Conservation (phyloP, 2,113 vertebrate species). For the Heloderma charlesbogerti region DNA sequence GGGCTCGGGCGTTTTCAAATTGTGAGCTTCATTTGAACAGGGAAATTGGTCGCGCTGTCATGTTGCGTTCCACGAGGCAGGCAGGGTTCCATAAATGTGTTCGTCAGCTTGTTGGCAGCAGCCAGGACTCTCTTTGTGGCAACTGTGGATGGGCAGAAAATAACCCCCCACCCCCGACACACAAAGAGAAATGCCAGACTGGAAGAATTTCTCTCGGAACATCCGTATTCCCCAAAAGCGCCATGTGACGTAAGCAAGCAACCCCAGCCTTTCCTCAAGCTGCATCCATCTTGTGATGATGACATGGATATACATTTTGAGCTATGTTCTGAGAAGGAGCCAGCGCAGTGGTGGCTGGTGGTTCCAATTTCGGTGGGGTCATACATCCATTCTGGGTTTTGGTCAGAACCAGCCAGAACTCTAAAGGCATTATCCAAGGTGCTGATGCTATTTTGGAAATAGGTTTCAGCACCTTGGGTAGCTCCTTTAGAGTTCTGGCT, state of each 20-base stretch:
- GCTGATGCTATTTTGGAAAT: too few species aligned
- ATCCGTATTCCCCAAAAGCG: neutral
- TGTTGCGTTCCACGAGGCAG: slow-evolving; percentile 22
- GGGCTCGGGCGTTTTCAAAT: slow-evolving; percentile 16
- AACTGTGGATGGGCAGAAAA: neutral
- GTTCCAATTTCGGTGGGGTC: too few species aligned
- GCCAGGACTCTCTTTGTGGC: neutral
- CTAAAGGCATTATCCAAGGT: too few species aligned
- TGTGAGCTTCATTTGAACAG: slow-evolving; percentile 30
- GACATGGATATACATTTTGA: neutral
- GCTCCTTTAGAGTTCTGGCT: too few species aligned
- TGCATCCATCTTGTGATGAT: too few species aligned
- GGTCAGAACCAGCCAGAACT: too few species aligned
- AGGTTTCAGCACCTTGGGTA: too few species aligned
- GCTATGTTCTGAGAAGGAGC: neutral
- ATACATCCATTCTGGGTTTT: too few species aligned
- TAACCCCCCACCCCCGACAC: neutral
- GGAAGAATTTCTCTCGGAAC: neutral
- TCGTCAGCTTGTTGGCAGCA: slow-evolving; percentile 9
- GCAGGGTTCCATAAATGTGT: neutral
- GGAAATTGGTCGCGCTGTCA: slow-evolving; percentile 27
- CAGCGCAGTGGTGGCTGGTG: too few species aligned
- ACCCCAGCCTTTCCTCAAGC: neutral
- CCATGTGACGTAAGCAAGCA: neutral
- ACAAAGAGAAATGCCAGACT: too few species aligned